Percentiles rank a stretch among this genome's conserved stretches.
These are phyloP conservation scores for Bubo scandiacus DNA, from an alignment of 2,113 vertebrate species.

Conservation along the genomic window DNA sequence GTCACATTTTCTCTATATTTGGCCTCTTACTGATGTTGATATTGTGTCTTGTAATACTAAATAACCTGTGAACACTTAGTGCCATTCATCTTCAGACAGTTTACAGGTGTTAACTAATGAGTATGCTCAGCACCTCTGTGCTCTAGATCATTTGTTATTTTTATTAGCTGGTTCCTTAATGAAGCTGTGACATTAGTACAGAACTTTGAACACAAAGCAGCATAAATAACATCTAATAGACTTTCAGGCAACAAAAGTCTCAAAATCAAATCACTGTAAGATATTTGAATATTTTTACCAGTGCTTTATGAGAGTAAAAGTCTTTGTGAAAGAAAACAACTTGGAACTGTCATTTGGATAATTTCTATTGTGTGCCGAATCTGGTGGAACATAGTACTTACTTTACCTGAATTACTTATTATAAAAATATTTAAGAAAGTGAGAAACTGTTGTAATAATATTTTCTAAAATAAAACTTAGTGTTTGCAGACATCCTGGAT, in stretches of 20 bases:
- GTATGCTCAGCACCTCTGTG: background rate
- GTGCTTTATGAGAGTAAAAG: background rate
- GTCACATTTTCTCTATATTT: background rate
- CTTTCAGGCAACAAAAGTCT: background rate
- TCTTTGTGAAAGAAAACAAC: background rate
- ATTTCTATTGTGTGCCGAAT: background rate
- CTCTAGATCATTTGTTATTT: background rate
- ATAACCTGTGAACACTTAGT: background rate
- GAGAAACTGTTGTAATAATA: background rate
- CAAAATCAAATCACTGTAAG: background rate
- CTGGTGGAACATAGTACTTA: background rate
- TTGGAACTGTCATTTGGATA: background rate
- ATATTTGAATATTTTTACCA: background rate
- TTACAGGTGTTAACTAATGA: background rate
- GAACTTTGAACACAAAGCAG: background rate
- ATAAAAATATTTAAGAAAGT: background rate
- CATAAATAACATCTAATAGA: background rate
- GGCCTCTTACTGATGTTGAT: background rate
- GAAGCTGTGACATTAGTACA: background rate
- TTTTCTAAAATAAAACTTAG: background rate
- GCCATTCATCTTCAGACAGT: background rate
- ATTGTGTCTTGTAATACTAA: background rate
- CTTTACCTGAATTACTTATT: background rate
- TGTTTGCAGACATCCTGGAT: background rate
- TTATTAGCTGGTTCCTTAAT: background rate